Conservation (phyloP, 35 echinoderm and acorn worm genomes). For the Lytechinus variegatus region DNA sequence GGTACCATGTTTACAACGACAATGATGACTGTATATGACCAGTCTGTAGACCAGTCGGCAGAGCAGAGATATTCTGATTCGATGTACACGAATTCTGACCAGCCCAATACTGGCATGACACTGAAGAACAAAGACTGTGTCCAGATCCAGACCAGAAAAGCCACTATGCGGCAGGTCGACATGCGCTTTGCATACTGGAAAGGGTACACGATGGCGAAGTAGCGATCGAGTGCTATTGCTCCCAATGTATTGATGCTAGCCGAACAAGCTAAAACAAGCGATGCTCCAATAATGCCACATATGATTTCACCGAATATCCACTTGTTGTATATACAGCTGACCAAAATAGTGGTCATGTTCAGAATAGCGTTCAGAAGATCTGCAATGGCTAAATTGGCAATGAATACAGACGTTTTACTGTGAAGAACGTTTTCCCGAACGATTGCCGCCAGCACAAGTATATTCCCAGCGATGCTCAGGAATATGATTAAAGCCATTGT, state of each 20-base stretch:
- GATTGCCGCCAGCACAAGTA: slow-evolving; percentile 67
- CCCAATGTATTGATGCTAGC: slow-evolving; percentile 72
- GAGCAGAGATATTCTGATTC: slow-evolving; percentile 66
- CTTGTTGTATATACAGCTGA: slow-evolving; percentile 50
- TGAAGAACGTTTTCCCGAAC: slow-evolving; percentile 53
- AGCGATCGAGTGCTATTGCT: slow-evolving; percentile 76
- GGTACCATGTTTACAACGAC: slow-evolving; percentile 36
- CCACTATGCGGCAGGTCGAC: slow-evolving; percentile 39
- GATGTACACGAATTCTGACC: slow-evolving; percentile 67
- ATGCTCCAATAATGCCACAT: slow-evolving; percentile 57
- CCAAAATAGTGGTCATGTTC: slow-evolving; percentile 63
- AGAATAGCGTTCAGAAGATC: slow-evolving; percentile 66
- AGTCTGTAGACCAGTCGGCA: slow-evolving; percentile 59
- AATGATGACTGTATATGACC: slow-evolving; percentile 49
- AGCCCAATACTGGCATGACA: slow-evolving; percentile 64
- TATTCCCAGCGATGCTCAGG: slow-evolving; percentile 65
- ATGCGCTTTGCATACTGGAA: slow-evolving; percentile 67
- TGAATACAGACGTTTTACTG: slow-evolving; percentile 72
- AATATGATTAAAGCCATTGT: slow-evolving; percentile 63
- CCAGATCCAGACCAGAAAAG: slow-evolving; percentile 70
- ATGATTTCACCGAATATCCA: slow-evolving; percentile 58
- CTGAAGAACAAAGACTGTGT: slow-evolving; percentile 61
- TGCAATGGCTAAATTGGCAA: slow-evolving; percentile 74
- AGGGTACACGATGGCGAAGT: slow-evolving; percentile 70
- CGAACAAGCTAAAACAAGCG: slow-evolving; percentile 49